These are phyloP conservation scores for Anthopleura sola DNA, from an alignment of 64 coral and sea anemone genomes.

Conservation along the genomic window DNA sequence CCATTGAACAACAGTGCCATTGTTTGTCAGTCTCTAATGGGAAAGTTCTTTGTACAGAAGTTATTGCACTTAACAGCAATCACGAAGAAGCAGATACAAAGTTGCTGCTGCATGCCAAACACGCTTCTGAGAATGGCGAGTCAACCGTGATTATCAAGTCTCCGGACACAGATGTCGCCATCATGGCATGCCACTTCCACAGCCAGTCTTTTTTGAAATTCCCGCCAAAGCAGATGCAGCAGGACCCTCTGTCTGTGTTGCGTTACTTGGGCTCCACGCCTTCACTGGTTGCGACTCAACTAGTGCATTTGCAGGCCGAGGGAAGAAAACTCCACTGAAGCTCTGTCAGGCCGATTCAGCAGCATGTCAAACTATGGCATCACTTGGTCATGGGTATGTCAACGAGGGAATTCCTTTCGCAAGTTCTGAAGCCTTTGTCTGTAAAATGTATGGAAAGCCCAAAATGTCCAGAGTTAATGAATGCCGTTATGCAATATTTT, in stretches of 20 bases:
- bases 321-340: conserved; percentile 47
- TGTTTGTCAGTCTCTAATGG: conserved; percentile 1
- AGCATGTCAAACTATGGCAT: conserved; percentile 35
- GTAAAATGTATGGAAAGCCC: conserved; percentile 35
- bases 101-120: conserved; percentile 45
- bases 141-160: no score
- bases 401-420: conserved; percentile 21
- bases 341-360: conserved; percentile 16
- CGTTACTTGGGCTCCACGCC: conserved; percentile 23
- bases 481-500: conserved; percentile 45
- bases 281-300: conserved; percentile 35
- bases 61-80: conserved; percentile 15
- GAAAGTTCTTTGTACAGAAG: no score
- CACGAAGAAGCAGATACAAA: no score
- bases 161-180: no score
- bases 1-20: conserved; percentile 20
- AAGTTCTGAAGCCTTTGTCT: conserved; percentile 40
- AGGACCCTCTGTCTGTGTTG: conserved; percentile 22
- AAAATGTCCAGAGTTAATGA: conserved; percentile 27
- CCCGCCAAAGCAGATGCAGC: conserved; percentile 5
- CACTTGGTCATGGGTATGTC: conserved; percentile 25
- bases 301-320: conserved; percentile 45
- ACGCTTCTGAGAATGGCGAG: conserved; percentile 33
- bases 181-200: conserved; percentile 39
- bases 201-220: conserved; percentile 15